phyloP scores from a whole-genome alignment of 2,113 vertebrate genomes.

The Passerina amoena region DNA sequence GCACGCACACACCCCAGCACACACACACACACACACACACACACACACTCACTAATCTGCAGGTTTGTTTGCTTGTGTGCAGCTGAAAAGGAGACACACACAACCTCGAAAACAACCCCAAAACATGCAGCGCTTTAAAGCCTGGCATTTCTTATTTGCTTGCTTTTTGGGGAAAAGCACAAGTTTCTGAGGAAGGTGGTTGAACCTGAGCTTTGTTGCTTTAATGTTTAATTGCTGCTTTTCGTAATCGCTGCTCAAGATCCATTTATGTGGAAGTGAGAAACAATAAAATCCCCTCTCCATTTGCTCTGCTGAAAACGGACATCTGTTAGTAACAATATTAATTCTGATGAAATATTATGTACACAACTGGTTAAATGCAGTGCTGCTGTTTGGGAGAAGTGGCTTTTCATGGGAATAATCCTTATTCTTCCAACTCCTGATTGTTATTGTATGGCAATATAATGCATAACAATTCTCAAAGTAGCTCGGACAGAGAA shows the following conservation, averaged over 20 bases:
- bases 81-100: neutral
- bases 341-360: conserved; percentile 67
- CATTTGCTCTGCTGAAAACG: conserved; percentile 42
- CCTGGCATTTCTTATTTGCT: neutral
- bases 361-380: conserved; percentile 58
- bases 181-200: neutral
- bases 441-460: conserved; percentile 30
- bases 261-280: conserved; percentile 64
- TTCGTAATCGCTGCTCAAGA: conserved; percentile 52
- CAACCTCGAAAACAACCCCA: neutral
- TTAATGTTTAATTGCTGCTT: conserved; percentile 47
- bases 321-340: conserved; percentile 66
- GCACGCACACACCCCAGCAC: neutral
- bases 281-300: conserved; percentile 70
- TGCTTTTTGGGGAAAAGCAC: neutral
- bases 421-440: conserved; percentile 29
- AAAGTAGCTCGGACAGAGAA: conserved; percentile 19
- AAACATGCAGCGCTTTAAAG: neutral
- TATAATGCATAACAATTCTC: conserved; percentile 40
- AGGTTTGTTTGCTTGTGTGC: conserved; percentile 7
- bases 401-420: conserved; percentile 40
- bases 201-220: conserved; percentile 21
- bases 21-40: too few species aligned
- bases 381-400: conserved; percentile 47
- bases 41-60: neutral